A percentile compares a stretch with the other conserved stretches of the same genome.
These are phyloP conservation scores for Antheraea mylitta DNA, from an alignment of 1,140 invertebrate species.

Conservation along the genomic window DNA sequence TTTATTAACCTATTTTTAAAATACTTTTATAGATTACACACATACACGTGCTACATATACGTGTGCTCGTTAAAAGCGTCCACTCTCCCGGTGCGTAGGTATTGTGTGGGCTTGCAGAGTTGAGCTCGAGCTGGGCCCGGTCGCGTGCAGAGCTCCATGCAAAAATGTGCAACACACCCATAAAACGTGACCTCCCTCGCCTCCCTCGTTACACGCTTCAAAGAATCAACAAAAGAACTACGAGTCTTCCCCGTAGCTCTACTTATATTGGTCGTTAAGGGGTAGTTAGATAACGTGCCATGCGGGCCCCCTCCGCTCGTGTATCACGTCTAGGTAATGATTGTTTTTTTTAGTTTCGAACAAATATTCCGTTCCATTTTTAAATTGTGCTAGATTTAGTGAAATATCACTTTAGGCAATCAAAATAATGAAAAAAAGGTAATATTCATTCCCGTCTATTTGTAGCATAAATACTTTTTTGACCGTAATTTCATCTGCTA, in stretches of 20 bases:
- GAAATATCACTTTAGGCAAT: not conserved
- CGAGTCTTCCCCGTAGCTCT: conserved; percentile 48
- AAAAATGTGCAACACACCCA: conserved; percentile 71
- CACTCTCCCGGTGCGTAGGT: conserved; percentile 11
- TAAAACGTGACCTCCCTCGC: conserved; percentile 54
- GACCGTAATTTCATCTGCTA: too few species aligned
- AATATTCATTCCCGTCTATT: not conserved
- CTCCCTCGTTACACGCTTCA: conserved; percentile 35
- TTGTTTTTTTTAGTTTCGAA: conserved; percentile 24
- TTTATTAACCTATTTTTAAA: too few species aligned
- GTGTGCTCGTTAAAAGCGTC: not conserved
- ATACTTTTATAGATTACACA: too few species aligned
- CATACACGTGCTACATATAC: not conserved
- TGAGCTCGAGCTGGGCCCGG: conserved; percentile 52
- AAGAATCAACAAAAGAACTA: conserved; percentile 37
- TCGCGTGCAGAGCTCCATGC: conserved; percentile 68
- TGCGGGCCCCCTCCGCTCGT: conserved; percentile 53
- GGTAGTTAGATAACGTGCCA: conserved; percentile 49
- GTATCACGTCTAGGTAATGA: conserved; percentile 34
- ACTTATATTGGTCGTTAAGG: conserved; percentile 44
- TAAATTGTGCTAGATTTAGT: not conserved
- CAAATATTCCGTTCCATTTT: conserved; percentile 11
- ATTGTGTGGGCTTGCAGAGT: conserved; percentile 55
- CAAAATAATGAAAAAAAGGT: not conserved
- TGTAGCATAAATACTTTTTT: too few species aligned